Evolutionary conservation across 1,140 invertebrate genomes (phyloP), one percentile per base, ranked within the genome.

Genomic region (Saxidomus purpurata): DNA sequence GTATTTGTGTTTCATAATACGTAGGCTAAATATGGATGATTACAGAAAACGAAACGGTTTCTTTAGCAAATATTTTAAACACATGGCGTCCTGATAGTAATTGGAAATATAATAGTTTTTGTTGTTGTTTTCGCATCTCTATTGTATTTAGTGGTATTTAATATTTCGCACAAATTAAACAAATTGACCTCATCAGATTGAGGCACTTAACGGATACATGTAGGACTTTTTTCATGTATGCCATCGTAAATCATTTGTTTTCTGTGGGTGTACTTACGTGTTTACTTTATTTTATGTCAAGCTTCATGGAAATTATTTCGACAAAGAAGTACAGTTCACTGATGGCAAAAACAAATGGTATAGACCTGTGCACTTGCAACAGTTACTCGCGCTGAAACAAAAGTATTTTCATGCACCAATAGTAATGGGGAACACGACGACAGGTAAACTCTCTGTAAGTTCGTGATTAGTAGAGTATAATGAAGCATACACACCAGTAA

Each of bases 341-440:
- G 38, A 49, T 11, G 61, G 81, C 6, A 17, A 47, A 17, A 38
- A 43, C n/a, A 67, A 47, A 49, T 86, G 83, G 83, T 76, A 38
- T 34, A 25, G 31, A n/a, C 83, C 83, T 43, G 83, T 61, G 9
- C 71, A 40, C 36, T 15, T 86, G n/a, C n/a, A 52, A 49, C 47
- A 86, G 55, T 28, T 86, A 55, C 69, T 86, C 22, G 19, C 4
- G 25, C 69, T 86, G n/a, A 67, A 69, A 36, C 22, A 86, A 9
- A 86, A 36, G 22, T 76, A 71, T 47, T 69, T 69, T 19, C 34
- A 19, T 36, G 67, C 83, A n/a, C 69, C 47, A 47, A 52, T 86
- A 38, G 47, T 86, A 22, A 86, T 86, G 83, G 83, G 83, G 17
- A 86, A 86, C 83, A 86, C 83, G 22, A 86, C 67, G 17, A 38